Percentiles rank a stretch among this genome's conserved stretches.
These are phyloP conservation scores for Drosophila mojavensis DNA, from an alignment of 1,140 invertebrate species.

Conservation along the genomic window DNA sequence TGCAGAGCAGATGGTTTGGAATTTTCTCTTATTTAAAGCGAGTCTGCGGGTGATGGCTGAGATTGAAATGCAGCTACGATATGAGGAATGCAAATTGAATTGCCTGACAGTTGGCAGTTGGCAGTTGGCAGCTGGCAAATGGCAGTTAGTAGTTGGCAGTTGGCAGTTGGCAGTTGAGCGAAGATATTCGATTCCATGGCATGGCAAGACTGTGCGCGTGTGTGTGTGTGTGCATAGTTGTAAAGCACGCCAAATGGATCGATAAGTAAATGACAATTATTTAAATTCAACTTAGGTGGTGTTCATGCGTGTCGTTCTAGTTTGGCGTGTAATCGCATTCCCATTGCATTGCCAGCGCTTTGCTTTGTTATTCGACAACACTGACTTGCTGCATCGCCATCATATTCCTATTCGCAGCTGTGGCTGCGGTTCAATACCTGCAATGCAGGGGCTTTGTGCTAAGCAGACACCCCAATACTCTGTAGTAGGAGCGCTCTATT, in stretches of 20 bases:
- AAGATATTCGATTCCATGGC: background rate
- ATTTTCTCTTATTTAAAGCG: conserved; percentile 42
- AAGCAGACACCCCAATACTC: no score
- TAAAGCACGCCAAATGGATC: background rate
- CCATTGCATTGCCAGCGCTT: background rate
- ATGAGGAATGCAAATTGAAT: conserved; percentile 59
- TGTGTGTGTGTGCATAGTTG: background rate
- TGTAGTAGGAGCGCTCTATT: no score
- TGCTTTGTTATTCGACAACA: background rate
- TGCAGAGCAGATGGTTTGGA: conserved; percentile 21
- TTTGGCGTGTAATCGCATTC: background rate
- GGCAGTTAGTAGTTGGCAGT: conserved; percentile 37
- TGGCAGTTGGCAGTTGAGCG: conserved; percentile 41
- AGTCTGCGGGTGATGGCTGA: conserved; percentile 16
- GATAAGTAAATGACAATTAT: conserved; percentile 1
- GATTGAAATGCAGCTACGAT: conserved; percentile 14
- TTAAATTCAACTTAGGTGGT: background rate
- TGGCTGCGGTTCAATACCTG: no score
- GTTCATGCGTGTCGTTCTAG: background rate
- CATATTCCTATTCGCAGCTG: no score
- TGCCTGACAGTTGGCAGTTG: conserved; percentile 46
- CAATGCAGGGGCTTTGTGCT: no score
- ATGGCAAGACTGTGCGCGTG: background rate
- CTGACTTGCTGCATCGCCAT: no score
- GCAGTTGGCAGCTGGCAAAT: conserved; percentile 9